Conservation (phyloP, 1,140 invertebrate species). For the Diabrotica undecimpunctata region DNA sequence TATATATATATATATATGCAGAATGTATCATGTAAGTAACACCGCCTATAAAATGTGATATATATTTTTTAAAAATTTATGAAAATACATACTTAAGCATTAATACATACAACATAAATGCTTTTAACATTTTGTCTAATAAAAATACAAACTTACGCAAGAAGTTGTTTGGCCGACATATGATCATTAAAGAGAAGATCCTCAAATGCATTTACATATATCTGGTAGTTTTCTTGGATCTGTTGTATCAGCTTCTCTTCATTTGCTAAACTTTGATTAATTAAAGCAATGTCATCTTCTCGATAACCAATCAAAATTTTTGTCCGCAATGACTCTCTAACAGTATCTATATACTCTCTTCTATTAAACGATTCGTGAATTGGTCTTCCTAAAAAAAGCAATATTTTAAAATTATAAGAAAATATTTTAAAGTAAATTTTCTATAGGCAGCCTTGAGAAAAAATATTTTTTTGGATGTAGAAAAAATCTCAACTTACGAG, state of each 20-base stretch:
- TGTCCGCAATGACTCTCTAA: constrained; percentile 53
- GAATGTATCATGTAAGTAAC: too few species aligned
- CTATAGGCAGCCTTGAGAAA: too few species aligned
- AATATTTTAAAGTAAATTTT: too few species aligned
- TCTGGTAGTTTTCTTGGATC: constrained; percentile 54
- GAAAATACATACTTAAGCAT: too few species aligned
- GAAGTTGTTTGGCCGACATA: constrained; percentile 54
- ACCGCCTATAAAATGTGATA: too few species aligned
- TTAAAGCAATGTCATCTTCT: constrained; percentile 57
- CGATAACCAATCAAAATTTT: constrained; percentile 56
- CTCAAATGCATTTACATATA: constrained; percentile 58
- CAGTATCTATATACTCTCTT: constrained; percentile 55
- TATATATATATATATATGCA: too few species aligned
- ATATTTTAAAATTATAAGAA: not conserved
- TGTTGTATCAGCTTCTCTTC: constrained; percentile 54
- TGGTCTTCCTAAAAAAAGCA: constrained; percentile 47
- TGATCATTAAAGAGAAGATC: constrained; percentile 61
- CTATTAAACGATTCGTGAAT: constrained; percentile 49
- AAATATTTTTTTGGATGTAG: too few species aligned
- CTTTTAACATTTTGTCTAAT: too few species aligned
- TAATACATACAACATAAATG: too few species aligned
- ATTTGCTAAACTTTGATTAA: constrained; percentile 57
- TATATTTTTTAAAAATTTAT: too few species aligned
- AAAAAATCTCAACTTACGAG: too few species aligned
- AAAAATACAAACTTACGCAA: constrained; percentile 32